Conservation (phyloP, 2,113 vertebrate species). For the Rhegmatorhina hoffmannsi region DNA sequence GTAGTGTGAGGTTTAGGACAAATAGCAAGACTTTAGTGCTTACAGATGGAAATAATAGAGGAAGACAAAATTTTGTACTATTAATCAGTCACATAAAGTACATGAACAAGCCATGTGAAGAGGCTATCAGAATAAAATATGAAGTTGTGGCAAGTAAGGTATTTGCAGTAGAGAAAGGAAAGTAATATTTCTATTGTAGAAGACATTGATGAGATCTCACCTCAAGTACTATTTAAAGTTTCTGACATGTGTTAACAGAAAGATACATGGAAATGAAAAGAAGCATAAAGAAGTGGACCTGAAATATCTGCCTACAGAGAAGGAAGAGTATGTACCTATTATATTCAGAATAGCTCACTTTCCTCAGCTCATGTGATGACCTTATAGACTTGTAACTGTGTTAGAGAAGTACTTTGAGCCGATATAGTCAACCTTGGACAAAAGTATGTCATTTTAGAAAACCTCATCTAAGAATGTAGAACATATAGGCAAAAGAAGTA, state of each 20-base stretch:
- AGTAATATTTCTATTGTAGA: neutral
- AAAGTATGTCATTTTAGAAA: neutral
- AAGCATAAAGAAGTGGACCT: neutral
- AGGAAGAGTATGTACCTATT: neutral
- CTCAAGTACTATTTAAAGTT: neutral
- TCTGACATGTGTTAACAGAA: neutral
- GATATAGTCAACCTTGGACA: neutral
- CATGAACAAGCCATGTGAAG: neutral
- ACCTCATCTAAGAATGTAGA: neutral
- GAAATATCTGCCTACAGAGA: neutral
- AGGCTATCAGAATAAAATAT: neutral
- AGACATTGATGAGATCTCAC: neutral
- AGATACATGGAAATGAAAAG: neutral
- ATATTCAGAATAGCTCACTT: neutral
- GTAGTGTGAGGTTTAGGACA: neutral
- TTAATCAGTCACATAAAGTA: neutral
- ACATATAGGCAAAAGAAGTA: neutral
- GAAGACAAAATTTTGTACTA: neutral
- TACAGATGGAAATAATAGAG: neutral
- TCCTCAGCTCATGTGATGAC: neutral
- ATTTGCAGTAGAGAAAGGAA: neutral
- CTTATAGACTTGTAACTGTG: neutral
- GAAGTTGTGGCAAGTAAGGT: neutral
- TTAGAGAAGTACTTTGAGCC: neutral
- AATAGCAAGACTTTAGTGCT: neutral